phyloP scores from a whole-genome alignment of 1,140 invertebrate species.

The Drosophila ohnishii region DNA sequence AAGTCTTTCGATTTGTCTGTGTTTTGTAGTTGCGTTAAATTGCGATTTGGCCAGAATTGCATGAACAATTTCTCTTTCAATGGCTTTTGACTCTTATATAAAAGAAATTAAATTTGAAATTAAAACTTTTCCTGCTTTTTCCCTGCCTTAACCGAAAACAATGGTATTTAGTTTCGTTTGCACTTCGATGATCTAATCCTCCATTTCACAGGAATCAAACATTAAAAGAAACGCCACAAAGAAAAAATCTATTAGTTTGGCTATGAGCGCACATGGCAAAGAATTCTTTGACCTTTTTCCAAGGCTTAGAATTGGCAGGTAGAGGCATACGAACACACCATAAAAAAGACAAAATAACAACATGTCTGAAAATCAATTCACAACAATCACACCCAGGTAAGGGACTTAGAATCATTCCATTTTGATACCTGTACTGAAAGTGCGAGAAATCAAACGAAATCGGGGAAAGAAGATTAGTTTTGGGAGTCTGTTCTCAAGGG shows the following conservation, averaged over 20 bases:
- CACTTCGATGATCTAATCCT: slow-evolving; percentile 30
- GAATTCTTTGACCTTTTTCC: slow-evolving; percentile 24
- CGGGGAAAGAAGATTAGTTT: slow-evolving; percentile 19
- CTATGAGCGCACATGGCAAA: slow-evolving; percentile 9
- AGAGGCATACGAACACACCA: slow-evolving; percentile 21
- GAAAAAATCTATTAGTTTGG: slow-evolving; percentile 47
- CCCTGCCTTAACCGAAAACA: background rate
- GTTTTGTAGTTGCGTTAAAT: slow-evolving; percentile 6
- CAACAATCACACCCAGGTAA: slow-evolving; percentile 42
- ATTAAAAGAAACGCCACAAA: slow-evolving; percentile 29
- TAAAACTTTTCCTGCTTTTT: background rate
- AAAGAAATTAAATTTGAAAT: background rate
- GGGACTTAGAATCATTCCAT: slow-evolving; percentile 17
- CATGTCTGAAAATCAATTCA: slow-evolving; percentile 52
- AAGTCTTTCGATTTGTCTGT: slow-evolving; percentile 33
- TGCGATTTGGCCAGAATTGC: background rate
- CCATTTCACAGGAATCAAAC: slow-evolving; percentile 32
- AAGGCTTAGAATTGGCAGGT: slow-evolving; percentile 41
- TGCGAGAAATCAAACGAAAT: slow-evolving; percentile 66
- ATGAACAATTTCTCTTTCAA: slow-evolving; percentile 5
- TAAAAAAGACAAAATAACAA: slow-evolving; percentile 34
- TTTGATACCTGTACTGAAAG: slow-evolving; percentile 47
- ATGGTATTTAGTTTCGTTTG: slow-evolving; percentile 10
- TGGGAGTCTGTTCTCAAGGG: background rate
- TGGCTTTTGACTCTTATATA: slow-evolving; percentile 4